Evolutionary conservation across 2,888 invertebrate species (phyloP).

Genomic region (Phalera bucephala): DNA sequence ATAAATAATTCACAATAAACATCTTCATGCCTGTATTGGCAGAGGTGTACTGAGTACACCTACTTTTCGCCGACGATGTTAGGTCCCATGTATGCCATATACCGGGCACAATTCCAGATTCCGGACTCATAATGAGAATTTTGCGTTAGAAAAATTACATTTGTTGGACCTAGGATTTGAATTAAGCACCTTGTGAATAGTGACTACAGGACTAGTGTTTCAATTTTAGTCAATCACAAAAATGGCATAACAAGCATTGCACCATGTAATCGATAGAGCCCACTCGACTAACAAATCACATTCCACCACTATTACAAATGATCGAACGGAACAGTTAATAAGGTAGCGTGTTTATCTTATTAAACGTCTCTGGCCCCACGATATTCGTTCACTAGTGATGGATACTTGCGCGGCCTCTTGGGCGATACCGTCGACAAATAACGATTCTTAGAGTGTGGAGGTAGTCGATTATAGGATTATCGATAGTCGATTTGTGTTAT

Average conservation of each 20-base stretch:
- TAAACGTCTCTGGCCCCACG: constrained; percentile 40
- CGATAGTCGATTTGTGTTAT: constrained; percentile 21
- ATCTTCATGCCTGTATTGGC: too few relatives aligned
- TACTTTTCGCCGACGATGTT: too few relatives aligned
- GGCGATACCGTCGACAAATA: constrained; percentile 68
- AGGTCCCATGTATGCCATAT: too few relatives aligned
- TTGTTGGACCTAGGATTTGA: too few relatives aligned
- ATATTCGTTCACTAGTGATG: constrained; percentile 50
- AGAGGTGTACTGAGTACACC: too few relatives aligned
- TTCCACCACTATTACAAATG: constrained; percentile 45
- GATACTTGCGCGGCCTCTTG: constrained; percentile 54
- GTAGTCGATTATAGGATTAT: constrained; percentile 29
- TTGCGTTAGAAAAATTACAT: too few relatives aligned
- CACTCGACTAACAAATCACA: constrained; percentile 33
- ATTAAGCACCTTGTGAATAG: too few relatives aligned
- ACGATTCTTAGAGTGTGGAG: constrained; percentile 42
- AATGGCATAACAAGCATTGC: constrained; percentile 23
- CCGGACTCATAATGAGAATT: too few relatives aligned
- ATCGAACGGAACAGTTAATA: constrained; percentile 61
- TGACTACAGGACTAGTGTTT: too few relatives aligned
- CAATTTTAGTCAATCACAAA: constrained; percentile 13
- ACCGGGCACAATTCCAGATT: too few relatives aligned
- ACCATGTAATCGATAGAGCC: constrained; percentile 29
- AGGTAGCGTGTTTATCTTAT: constrained; percentile 71
- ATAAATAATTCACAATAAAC: too few relatives aligned